A percentile compares a stretch with the other conserved stretches of the same genome.
Evolutionary conservation across 2,113 vertebrate genomes (phyloP).

Genomic region (Muscicapa adusta): DNA sequence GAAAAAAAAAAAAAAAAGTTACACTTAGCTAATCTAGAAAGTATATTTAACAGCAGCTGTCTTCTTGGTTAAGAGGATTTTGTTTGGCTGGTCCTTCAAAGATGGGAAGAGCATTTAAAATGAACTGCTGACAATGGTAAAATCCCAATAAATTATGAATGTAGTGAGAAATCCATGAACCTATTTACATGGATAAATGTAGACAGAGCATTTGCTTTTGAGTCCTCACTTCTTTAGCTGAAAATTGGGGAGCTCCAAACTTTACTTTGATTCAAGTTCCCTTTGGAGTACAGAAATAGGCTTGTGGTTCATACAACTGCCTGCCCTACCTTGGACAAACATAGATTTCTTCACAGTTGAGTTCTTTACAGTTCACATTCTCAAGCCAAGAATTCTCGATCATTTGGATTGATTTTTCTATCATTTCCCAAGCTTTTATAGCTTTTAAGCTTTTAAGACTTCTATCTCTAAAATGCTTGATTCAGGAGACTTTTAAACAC

Average conservation of each 20-base stretch:
- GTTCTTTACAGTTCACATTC: not conserved
- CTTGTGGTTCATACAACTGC: rapidly evolving
- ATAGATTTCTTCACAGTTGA: not conserved
- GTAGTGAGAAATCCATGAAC: slow-evolving; percentile 3
- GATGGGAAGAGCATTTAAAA: slow-evolving; percentile 1
- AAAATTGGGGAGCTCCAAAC: not conserved
- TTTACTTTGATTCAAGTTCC: not conserved
- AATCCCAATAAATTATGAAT: slow-evolving; percentile 34
- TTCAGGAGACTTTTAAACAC: not conserved
- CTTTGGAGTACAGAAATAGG: not conserved
- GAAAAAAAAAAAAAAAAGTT: not conserved
- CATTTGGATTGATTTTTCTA: not conserved
- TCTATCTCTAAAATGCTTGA: not conserved
- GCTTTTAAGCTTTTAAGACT: not conserved
- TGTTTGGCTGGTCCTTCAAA: slow-evolving; percentile 17
- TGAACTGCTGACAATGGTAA: not conserved
- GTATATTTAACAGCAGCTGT: not conserved
- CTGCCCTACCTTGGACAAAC: not conserved
- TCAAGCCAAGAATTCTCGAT: not conserved
- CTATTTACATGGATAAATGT: slow-evolving; percentile 24
- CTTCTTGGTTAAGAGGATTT: slow-evolving; percentile 38
- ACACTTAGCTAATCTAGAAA: not conserved
- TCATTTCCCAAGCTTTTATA: not conserved
- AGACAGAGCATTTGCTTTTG: not conserved
- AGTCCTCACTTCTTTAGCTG: not conserved